Percentiles rank a stretch among this genome's conserved stretches.
phyloP scores from a whole-genome alignment of 2,888 invertebrate genomes.

The Trissolcus japonicus region DNA sequence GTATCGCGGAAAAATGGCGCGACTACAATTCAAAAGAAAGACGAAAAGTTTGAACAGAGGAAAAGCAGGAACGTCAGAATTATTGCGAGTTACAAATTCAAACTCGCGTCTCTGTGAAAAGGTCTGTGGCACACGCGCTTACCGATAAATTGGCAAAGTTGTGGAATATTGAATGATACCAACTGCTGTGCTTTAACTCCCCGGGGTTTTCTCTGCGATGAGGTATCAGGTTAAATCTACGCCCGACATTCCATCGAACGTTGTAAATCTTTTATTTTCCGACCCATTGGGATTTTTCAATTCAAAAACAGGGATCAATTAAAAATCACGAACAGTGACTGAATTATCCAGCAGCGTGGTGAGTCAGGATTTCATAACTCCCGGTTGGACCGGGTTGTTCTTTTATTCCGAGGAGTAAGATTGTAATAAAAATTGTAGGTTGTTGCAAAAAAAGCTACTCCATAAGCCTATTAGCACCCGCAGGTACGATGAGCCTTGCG shows the following conservation, averaged over 20 bases:
- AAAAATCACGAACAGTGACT: no score
- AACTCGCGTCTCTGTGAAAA: conserved; percentile 45
- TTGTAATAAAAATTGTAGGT: conserved; percentile 7
- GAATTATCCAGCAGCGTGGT: no score
- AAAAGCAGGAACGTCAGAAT: conserved; percentile 45
- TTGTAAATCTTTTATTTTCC: conserved; percentile 8
- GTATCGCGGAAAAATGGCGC: conserved; percentile 56
- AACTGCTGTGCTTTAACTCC: conserved; percentile 65
- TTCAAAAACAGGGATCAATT: no score
- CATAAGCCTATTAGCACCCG: conserved; percentile 55
- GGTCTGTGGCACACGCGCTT: conserved; percentile 59
- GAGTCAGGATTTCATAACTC: neutral
- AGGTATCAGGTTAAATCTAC: conserved; percentile 11
- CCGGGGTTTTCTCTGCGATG: conserved; percentile 49
- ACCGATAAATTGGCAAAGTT: conserved; percentile 70
- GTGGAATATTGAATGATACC: conserved; percentile 68
- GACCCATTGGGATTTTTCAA: no score
- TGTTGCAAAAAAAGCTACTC: conserved; percentile 18
- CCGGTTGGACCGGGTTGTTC: neutral
- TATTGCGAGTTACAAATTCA: conserved; percentile 51
- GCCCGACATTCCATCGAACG: neutral
- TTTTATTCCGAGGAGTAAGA: neutral
- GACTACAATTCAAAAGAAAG: conserved; percentile 54
- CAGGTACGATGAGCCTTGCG: conserved; percentile 62
- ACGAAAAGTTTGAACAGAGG: conserved; percentile 48